Base-by-base conservation (phyloP, 2,888 invertebrate species). In the Heliconius erato region DNA sequence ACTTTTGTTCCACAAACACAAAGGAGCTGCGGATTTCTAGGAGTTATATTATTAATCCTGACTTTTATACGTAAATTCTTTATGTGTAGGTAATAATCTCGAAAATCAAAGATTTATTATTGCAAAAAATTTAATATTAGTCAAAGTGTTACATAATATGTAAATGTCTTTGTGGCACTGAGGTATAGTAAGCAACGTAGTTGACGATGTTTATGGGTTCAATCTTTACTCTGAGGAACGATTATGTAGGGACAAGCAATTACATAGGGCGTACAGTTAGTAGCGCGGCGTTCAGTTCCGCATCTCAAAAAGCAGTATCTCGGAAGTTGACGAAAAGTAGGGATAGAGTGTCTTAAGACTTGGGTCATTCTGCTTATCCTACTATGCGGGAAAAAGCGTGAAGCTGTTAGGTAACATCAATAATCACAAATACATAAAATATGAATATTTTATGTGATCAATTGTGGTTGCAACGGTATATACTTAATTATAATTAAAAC, bases 1-100 rank as follows among this genome's bases (percentile, higher is more conserved):
- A 79, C 79, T 79, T 79, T 79, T 79, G 49, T 68, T 68, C 78
- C 78, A 78, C 67, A 78, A 78, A 76, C 35, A 76, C 76, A 76
- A 76, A 76, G 63, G 63, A 76, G 35, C 63, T 40, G 76, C 32
- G n/a, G 32, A 67, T 65, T 67, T 78, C 78, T 26, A 35, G n/a
- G 63, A 59, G 26, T 63, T 63, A 76, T 76, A 35, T 76, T 76
- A 63, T 63, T 76, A 76, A 76, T 63, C 40, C 63, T 63, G 44
- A 72, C 72, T 59, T 26, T 76, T 26, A 26, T 26, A 72, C 49
- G 67, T 32, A 26, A 72, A 49, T 72, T 40, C 16, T 26, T 54
- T 54, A 54, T 54, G 23, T 54, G 23, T 54, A 23, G 19, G 9
- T 54, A 54, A 54, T 23, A 54, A 54, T 54, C 2, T 54, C 23